Percentiles rank a stretch among this genome's conserved stretches.
These are phyloP conservation scores for Corydoras sp. DNA, from an alignment of 2,113 vertebrate genomes.

Conservation along the genomic window DNA sequence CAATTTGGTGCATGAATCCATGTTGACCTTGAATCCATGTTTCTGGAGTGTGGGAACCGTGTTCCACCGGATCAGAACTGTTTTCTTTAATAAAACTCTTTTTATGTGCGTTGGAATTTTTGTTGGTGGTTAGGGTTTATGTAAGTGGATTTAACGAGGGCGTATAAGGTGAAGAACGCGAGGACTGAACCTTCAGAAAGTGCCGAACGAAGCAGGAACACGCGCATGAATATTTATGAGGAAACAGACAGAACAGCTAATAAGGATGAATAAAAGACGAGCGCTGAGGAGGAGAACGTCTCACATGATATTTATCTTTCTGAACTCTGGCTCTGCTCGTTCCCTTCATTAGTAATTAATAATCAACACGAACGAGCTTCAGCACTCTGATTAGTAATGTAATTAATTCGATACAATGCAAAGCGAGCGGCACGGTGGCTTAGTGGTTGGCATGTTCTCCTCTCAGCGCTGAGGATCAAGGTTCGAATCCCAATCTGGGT, in stretches of 20 bases:
- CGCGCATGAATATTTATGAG: slow-evolving; percentile 72
- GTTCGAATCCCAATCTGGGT: too few relatives aligned
- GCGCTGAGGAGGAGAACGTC: slow-evolving; percentile 55
- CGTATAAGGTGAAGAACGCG: slow-evolving; percentile 37
- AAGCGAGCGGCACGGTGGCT: too few relatives aligned
- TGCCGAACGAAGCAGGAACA: slow-evolving; percentile 53
- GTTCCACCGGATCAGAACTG: too few relatives aligned
- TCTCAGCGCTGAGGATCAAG: too few relatives aligned
- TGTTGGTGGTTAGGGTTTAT: too few relatives aligned
- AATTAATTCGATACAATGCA: slow-evolving; percentile 69
- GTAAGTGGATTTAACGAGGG: too few relatives aligned
- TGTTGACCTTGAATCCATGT: too few relatives aligned
- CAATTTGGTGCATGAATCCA: too few relatives aligned
- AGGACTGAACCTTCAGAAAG: slow-evolving; percentile 52
- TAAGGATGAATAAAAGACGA: slow-evolving; percentile 71
- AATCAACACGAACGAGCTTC: slow-evolving; percentile 63
- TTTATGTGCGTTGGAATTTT: too few relatives aligned
- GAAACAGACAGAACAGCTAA: slow-evolving; percentile 60
- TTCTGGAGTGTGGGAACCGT: too few relatives aligned
- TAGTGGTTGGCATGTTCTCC: too few relatives aligned
- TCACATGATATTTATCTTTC: slow-evolving; percentile 68
- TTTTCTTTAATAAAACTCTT: too few relatives aligned
- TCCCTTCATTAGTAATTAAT: slow-evolving; percentile 69
- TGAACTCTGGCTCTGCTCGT: slow-evolving; percentile 58
- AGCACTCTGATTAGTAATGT: slow-evolving; percentile 66